phyloP scores from a whole-genome alignment of 2,888 invertebrate species.

The Oxystoma pomonae region DNA sequence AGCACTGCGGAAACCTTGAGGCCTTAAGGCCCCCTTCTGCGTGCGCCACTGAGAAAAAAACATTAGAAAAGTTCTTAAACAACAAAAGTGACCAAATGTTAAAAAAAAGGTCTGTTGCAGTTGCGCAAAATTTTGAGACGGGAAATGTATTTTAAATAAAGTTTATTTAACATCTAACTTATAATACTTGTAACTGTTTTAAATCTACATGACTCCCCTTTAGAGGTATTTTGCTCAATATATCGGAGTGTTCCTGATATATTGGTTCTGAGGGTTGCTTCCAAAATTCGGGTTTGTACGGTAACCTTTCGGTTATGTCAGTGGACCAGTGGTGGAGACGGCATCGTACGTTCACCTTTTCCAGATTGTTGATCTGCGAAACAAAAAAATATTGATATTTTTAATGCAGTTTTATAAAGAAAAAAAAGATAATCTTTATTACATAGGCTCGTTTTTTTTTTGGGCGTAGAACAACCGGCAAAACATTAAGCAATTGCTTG shows the following conservation, averaged over 20 bases:
- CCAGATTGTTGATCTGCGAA: constrained; percentile 66
- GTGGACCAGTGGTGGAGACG: constrained; percentile 75
- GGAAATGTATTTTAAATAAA: no score
- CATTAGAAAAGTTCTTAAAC: no score
- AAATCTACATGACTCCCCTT: constrained; percentile 14
- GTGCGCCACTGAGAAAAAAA: no score
- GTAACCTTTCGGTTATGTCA: constrained; percentile 57
- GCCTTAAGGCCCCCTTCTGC: no score
- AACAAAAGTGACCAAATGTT: no score
- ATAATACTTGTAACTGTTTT: constrained; percentile 5
- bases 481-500: no score
- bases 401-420: background rate
- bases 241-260: constrained; percentile 51
- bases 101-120: no score
- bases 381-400: constrained; percentile 14
- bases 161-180: background rate
- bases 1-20: no score
- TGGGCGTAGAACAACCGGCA: no score
- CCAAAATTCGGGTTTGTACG: constrained; percentile 54
- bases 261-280: constrained; percentile 55
- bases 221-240: constrained; percentile 31
- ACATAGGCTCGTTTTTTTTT: no score
- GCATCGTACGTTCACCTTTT: constrained; percentile 71
- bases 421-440: background rate
- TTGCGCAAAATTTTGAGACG: no score